Evolutionary conservation across 1,140 invertebrate genomes (phyloP), one percentile per base, ranked within the genome.

Genomic region (Drosophila cardini): DNA sequence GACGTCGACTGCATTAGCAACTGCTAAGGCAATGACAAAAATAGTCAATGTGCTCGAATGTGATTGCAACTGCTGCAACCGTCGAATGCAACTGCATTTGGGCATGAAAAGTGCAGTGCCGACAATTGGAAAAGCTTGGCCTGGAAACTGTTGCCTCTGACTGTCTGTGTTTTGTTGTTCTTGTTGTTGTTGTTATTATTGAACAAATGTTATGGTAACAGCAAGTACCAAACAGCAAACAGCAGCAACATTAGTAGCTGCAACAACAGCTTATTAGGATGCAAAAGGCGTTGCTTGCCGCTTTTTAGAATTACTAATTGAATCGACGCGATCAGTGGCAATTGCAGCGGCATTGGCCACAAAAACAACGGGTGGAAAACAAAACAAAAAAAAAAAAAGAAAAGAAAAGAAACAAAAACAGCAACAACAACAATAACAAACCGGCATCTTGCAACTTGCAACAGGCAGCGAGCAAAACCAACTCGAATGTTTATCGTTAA

Each of bases 241-340:
- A 45, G 13, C 40, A 71, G 57, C 74, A 80, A 61, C 40, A 34
- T 38, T 26, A 40, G 13, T 4, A 40, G 38, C 13, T 13, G 38
- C 13, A 60, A 13, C 43, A 63, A 16, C 36, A 30, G 11, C 70
- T 90, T 76, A 89, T 90, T 87, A 83, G 77, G 80, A 91, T 91
- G 89, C 90, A 86, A 80, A 83, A 89, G 74, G 78, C 90, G 80
- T 90, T 70, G 80, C 76, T 81, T 85, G 80, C 77, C 82, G 84
- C 80, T 86, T 86, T 91, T 91, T 81, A 91, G 90, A 91, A 91
- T 91, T 83, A 91, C 90, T 91, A 91, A 91, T 91, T 91, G 90
- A 91, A 91, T 86, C 89, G 90, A 91, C 90, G 90, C 89, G 84
- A 85, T 89, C 78, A 76, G 80, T 78, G 82, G 82, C 73, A 86